A percentile compares a stretch with the other conserved stretches of the same genome.
Evolutionary conservation across 2,888 invertebrate genomes (phyloP).

Genomic region (Smittia sp.): DNA sequence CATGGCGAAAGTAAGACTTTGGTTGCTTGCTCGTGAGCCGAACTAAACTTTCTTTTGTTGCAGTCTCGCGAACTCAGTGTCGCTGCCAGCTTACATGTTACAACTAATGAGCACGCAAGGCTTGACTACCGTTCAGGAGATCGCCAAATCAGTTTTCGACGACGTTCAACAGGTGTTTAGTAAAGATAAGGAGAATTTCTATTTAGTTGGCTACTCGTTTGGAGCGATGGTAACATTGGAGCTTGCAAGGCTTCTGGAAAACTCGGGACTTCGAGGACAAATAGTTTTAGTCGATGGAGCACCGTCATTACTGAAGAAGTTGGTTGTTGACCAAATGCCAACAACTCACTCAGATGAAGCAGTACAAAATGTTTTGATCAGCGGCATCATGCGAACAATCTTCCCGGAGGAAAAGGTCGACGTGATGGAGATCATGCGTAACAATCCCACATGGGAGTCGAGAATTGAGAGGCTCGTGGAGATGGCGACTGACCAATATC

Average conservation of each 20-base stretch:
- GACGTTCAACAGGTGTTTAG: constrained; percentile 60
- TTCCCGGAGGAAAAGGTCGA: constrained; percentile 50
- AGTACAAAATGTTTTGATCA: constrained; percentile 48
- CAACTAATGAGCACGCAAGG: constrained; percentile 25
- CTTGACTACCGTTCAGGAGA: constrained; percentile 50
- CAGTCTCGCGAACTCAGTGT: constrained; percentile 56
- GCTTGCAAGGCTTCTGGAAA: constrained; percentile 69
- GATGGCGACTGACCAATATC: constrained; percentile 51
- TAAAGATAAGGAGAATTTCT: constrained; percentile 61
- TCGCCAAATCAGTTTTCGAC: constrained; percentile 58
- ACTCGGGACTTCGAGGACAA: constrained; percentile 61
- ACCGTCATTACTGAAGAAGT: constrained; percentile 64
- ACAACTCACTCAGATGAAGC: constrained; percentile 47
- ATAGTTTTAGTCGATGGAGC: constrained; percentile 79
- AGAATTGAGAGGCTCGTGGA: constrained; percentile 57
- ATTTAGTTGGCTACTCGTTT: constrained; percentile 84
- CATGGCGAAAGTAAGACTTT: constrained; percentile 48
- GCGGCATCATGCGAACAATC: constrained; percentile 47
- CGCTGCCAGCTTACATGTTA: constrained; percentile 52
- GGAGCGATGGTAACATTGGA: constrained; percentile 77
- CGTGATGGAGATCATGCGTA: constrained; percentile 52
- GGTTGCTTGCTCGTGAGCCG: background rate
- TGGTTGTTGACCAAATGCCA: constrained; percentile 48
- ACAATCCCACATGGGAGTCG: constrained; percentile 58
- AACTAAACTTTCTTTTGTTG: background rate